Percentiles rank a stretch among this genome's conserved stretches.
phyloP scores from a whole-genome alignment of 2,888 invertebrate genomes.

The Nomada ferruginata region DNA sequence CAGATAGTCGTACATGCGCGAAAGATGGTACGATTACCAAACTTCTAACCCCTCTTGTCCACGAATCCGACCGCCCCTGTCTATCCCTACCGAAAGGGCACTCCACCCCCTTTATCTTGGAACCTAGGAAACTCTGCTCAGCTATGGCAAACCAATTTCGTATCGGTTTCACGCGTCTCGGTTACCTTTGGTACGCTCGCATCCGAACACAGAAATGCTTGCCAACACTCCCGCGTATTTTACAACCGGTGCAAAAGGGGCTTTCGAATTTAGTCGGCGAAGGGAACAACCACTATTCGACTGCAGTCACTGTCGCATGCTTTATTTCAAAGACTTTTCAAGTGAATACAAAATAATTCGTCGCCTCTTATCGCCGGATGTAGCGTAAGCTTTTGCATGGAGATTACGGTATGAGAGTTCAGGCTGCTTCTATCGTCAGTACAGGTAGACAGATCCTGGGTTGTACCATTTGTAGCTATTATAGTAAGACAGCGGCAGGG shows the following conservation, averaged over 20 bases:
- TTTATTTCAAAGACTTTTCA: constrained; percentile 48
- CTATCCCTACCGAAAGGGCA: constrained; percentile 31
- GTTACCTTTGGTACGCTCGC: neutral
- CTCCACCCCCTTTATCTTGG: neutral
- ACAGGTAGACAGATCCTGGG: constrained; percentile 62
- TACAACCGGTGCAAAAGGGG: constrained; percentile 25
- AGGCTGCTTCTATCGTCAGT: constrained; percentile 19
- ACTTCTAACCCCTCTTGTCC: neutral
- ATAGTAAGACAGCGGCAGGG: constrained; percentile 58
- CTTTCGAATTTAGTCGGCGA: constrained; percentile 3
- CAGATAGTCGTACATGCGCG: constrained; percentile 8
- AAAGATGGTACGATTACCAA: neutral
- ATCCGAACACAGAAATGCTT: neutral
- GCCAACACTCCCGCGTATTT: constrained; percentile 26
- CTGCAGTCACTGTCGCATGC: constrained; percentile 26
- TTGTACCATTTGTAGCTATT: constrained; percentile 64
- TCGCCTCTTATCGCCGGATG: neutral
- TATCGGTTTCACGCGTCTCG: neutral
- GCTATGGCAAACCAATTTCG: neutral
- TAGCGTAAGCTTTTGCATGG: neutral
- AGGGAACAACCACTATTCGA: constrained; percentile 13
- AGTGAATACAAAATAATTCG: constrained; percentile 37
- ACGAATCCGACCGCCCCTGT: constrained; percentile 17
- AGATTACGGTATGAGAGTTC: neutral
- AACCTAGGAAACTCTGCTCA: neutral